Conservation (phyloP, 2,888 invertebrate species). For the Zygothrica quintamaculata region DNA sequence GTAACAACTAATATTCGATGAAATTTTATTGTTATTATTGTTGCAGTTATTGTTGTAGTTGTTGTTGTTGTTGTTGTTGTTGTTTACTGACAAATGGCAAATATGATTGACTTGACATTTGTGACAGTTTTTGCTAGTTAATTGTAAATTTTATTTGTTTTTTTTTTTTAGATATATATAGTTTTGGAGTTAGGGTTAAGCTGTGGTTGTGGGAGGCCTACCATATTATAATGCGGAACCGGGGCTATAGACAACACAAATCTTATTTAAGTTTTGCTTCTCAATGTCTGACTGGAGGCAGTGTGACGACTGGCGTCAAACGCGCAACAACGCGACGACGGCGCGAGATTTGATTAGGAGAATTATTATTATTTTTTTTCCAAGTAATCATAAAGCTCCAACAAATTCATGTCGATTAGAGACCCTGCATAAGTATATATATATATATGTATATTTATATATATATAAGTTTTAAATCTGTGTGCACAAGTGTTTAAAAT, state of each 20-base stretch:
- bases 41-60: no score
- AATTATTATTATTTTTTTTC: conserved; percentile 3
- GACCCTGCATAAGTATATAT: background rate
- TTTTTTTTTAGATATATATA: no score
- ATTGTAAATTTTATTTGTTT: no score
- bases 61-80: no score
- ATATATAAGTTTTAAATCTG: background rate
- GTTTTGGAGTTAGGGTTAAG: no score
- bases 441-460: background rate
- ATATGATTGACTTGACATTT: background rate
- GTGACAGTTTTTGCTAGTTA: background rate
- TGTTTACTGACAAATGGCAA: conserved; percentile 10
- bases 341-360: conserved; percentile 37
- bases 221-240: background rate
- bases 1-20: background rate
- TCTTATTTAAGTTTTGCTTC: conserved; percentile 40
- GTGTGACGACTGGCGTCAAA: conserved; percentile 50
- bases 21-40: no score
- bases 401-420: background rate
- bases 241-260: conserved; percentile 6
- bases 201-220: no score
- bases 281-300: conserved; percentile 28
- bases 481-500: background rate
- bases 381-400: conserved; percentile 4
- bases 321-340: conserved; percentile 51